Conservation (phyloP, 2,113 vertebrate species). For the cattle (Bos taurus) region DNA sequence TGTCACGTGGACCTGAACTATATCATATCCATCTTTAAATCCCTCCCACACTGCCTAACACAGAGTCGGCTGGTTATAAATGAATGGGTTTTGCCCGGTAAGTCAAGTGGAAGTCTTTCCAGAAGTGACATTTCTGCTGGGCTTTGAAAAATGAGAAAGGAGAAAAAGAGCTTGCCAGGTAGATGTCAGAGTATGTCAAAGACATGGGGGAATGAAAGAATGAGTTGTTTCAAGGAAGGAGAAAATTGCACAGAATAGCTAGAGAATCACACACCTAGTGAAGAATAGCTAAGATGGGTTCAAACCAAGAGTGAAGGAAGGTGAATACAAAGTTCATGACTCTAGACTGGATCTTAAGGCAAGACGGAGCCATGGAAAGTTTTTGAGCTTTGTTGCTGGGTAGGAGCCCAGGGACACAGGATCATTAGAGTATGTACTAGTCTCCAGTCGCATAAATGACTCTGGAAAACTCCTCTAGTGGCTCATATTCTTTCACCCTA, state of each 20-base stretch:
- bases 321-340: not conserved
- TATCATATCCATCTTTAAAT: not conserved
- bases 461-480: not conserved
- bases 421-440: accelerated
- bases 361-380: not conserved
- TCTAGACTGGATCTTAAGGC: not conserved
- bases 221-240: not conserved
- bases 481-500: not conserved
- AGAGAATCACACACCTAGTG: not conserved
- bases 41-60: not conserved
- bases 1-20: not conserved
- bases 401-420: not conserved
- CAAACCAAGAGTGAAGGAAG: not conserved
- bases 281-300: not conserved
- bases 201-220: not conserved
- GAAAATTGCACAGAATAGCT: not conserved
- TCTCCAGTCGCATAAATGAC: not conserved
- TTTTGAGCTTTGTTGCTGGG: not conserved
- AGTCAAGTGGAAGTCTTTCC: not conserved
- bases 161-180: not conserved
- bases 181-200: not conserved
- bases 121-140: not conserved
- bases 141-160: not conserved
- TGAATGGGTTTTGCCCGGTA: not conserved
- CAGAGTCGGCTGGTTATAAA: not conserved